Base-by-base conservation (phyloP, 2,797 vertebrate genomes). In the Megalops cyprinoides region DNA sequence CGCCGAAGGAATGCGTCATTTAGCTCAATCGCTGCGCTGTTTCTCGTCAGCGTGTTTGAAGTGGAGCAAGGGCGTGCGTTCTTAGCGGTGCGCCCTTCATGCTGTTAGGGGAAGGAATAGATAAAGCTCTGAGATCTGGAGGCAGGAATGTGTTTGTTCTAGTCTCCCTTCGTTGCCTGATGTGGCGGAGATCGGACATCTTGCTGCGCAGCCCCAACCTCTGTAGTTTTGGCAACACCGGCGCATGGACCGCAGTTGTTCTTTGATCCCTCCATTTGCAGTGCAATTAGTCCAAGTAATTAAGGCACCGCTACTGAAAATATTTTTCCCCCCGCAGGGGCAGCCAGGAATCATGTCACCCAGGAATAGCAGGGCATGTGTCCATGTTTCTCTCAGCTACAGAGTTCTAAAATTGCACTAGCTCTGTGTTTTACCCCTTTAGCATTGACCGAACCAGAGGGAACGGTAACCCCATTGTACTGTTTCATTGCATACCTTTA, bases 311-410 rank as follows among this genome's bases (percentile, higher is more conserved):
- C 34, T 42, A 69, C 65, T 39, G 65, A 44, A 39, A 42, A 4
- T 4, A 14, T 39, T 69, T 65, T 37, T 37, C n/a, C 15, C 14
- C 42, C 65, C 42, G 65, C 42, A 42, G 15, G 34, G 65, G 65
- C 37, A 23, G 65, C 65, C 65, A 69, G 65, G 65, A 42, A 37
- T 69, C 65, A 69, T 69, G 37, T 69, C 65, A 69, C 65, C 65
- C 65, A 69, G 65, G 65, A 69, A 69, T 37, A 69, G 9, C 37
- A 20, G 65, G 65, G 34, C 65, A 39, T 15, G 34, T 8, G 15
- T 39, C 65, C 65, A 42, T 37, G 42, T 69, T 69, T 37, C 65
- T 69, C 34, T 69, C 34, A 42, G n/a, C n/a, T n/a, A n/a, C n/a
- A n/a, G n/a, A n/a, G n/a, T n/a, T n/a, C 37, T 69, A 23, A 69